phyloP scores from a whole-genome alignment of 2,797 vertebrate species.

The Anabas testudineus region DNA sequence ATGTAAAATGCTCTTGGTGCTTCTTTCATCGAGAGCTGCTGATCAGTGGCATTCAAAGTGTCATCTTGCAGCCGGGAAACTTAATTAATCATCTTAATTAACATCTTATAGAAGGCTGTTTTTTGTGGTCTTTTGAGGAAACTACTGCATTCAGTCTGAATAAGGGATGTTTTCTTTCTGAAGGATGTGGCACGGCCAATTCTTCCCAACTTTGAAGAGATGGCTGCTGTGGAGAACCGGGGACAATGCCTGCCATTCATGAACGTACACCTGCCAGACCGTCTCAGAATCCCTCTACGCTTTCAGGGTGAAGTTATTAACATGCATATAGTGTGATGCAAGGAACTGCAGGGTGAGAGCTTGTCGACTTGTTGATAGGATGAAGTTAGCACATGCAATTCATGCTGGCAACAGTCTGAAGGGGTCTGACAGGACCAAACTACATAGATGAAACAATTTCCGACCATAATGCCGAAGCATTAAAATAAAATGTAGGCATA shows the following conservation, averaged over 20 bases:
- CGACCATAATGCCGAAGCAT: slow-evolving; percentile 41
- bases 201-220: slow-evolving; percentile 72
- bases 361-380: background rate
- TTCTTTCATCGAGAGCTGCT: slow-evolving; percentile 53
- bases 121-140: slow-evolving; percentile 64
- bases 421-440: slow-evolving; percentile 35
- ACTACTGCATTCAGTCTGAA: slow-evolving; percentile 77
- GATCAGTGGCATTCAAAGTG: slow-evolving; percentile 75
- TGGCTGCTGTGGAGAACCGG: slow-evolving; percentile 60
- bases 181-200: slow-evolving; percentile 75
- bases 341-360: slow-evolving; percentile 26
- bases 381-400: slow-evolving; percentile 28
- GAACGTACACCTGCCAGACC: slow-evolving; percentile 82
- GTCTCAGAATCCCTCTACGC: slow-evolving; percentile 57
- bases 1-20: slow-evolving; percentile 51
- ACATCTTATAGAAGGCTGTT: slow-evolving; percentile 53
- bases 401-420: slow-evolving; percentile 36
- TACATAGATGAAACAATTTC: slow-evolving; percentile 39
- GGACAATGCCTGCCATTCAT: slow-evolving; percentile 86
- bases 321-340: slow-evolving; percentile 73
- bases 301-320: slow-evolving; percentile 68
- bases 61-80: slow-evolving; percentile 71
- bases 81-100: slow-evolving; percentile 11
- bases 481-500: slow-evolving; percentile 65
- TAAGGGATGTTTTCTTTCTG: slow-evolving; percentile 77